A percentile compares a stretch with the other conserved stretches of the same genome.
Evolutionary conservation across 2,797 vertebrate species (phyloP).

Genomic region (Mormyrops attenuatus): DNA sequence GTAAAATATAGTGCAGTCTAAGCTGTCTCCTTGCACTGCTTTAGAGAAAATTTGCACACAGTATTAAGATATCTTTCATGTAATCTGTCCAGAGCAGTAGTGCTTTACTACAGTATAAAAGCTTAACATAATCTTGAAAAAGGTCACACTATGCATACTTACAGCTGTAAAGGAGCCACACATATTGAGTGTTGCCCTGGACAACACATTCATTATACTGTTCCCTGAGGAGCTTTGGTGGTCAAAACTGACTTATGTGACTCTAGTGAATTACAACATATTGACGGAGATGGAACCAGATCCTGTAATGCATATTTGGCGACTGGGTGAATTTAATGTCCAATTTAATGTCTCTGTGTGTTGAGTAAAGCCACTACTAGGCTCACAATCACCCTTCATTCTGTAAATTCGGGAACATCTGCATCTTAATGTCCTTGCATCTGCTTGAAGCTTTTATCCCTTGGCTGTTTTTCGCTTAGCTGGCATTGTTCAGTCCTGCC

Average conservation of each 20-base stretch:
- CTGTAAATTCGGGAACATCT: constrained; percentile 51
- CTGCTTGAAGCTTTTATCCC: constrained; percentile 65
- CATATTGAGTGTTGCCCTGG: constrained; percentile 27
- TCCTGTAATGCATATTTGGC: constrained; percentile 39
- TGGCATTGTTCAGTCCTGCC: constrained; percentile 31
- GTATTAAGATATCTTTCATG: background rate
- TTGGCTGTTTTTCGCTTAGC: constrained; percentile 59
- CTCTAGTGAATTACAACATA: constrained; percentile 29
- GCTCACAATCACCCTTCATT: background rate
- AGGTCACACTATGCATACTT: background rate
- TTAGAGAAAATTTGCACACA: background rate
- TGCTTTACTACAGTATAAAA: background rate
- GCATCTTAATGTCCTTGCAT: constrained; percentile 61
- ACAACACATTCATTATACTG: constrained; percentile 32
- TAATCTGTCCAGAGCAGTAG: background rate
- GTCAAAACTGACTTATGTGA: constrained; percentile 49
- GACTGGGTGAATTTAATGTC: background rate
- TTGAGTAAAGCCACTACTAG: background rate
- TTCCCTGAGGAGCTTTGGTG: constrained; percentile 29
- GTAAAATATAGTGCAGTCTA: background rate
- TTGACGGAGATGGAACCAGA: constrained; percentile 37
- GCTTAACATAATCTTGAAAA: background rate
- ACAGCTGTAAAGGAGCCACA: background rate
- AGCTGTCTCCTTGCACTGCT: background rate
- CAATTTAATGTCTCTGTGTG: background rate